phyloP scores from a whole-genome alignment of 2,113 vertebrate species.

The Verasper variegatus region DNA sequence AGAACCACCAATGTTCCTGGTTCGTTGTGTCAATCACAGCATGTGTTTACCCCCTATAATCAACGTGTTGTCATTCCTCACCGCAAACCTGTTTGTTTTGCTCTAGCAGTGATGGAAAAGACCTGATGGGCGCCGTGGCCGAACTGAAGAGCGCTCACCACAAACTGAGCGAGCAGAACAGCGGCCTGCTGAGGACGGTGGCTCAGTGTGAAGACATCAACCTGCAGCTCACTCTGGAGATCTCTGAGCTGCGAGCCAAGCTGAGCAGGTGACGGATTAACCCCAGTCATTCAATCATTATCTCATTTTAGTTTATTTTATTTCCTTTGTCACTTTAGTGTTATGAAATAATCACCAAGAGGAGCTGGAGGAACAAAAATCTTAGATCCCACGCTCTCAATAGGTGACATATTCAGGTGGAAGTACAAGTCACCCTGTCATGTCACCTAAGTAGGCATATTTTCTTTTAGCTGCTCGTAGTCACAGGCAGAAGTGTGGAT shows the following conservation, averaged over 20 bases:
- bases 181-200: conserved; percentile 74
- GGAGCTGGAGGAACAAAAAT: neutral
- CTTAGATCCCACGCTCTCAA: neutral
- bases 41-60: conserved; percentile 2
- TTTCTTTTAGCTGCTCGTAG: too few relatives aligned
- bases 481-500: too few relatives aligned
- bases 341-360: neutral
- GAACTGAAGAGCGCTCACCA: conserved; percentile 77
- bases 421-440: too few relatives aligned
- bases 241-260: conserved; percentile 78
- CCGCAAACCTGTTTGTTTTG: conserved; percentile 29
- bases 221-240: conserved; percentile 81
- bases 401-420: too few relatives aligned
- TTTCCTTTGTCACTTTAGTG: neutral
- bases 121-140: conserved; percentile 69
- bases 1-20: conserved; percentile 71
- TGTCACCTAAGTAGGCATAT: too few relatives aligned
- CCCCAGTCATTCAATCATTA: neutral
- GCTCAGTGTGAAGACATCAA: conserved; percentile 82
- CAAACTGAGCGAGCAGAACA: conserved; percentile 80
- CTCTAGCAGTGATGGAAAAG: conserved; percentile 68
- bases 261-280: conserved; percentile 74
- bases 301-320: neutral
- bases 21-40: conserved; percentile 50
- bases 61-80: conserved; percentile 1